These are phyloP conservation scores for Cephus pulcher DNA, from an alignment of 2,888 invertebrate genomes.

Conservation along the genomic window DNA sequence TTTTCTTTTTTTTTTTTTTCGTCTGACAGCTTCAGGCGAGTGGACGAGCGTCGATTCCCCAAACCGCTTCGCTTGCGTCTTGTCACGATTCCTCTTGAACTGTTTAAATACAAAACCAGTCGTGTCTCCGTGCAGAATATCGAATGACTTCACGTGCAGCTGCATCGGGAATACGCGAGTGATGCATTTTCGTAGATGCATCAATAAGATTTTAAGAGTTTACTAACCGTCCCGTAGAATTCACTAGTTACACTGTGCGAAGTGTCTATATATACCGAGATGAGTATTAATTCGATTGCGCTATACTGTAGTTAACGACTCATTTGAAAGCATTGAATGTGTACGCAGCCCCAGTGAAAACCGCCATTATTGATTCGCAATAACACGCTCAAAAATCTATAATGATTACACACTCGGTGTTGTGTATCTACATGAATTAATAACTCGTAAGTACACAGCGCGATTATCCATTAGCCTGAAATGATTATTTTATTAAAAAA, in stretches of 20 bases:
- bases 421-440: neutral
- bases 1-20: neutral
- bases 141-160: neutral
- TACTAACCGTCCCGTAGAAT: neutral
- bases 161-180: neutral
- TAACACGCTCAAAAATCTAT: neutral
- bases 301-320: neutral
- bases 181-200: neutral
- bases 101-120: neutral
- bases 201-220: neutral
- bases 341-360: neutral
- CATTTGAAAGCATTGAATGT: neutral
- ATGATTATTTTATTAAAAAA: neutral
- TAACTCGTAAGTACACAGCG: neutral
- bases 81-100: neutral
- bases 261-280: neutral
- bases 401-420: neutral
- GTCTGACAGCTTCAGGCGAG: neutral
- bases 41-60: neutral
- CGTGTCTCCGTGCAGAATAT: neutral
- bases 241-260: neutral
- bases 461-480: neutral
- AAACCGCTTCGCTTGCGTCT: neutral
- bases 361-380: neutral
- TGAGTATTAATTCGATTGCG: neutral